Evolutionary conservation across 2,888 invertebrate genomes (phyloP).

Genomic region (Pseudococcus jackbeardsleyi): DNA sequence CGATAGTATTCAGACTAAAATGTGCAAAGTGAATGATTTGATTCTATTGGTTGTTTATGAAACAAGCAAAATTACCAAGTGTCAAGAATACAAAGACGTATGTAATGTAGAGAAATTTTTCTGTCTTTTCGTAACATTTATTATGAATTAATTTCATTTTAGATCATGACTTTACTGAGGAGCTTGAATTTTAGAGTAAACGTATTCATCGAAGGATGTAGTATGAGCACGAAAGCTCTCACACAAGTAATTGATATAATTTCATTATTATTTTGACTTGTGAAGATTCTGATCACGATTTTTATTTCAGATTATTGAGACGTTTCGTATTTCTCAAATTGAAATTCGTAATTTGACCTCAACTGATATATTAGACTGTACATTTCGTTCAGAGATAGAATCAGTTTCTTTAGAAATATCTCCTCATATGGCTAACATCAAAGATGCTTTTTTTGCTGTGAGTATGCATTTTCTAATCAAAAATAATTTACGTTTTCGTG

Average conservation of each 20-base stretch:
- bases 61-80: constrained; percentile 42
- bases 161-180: constrained; percentile 18
- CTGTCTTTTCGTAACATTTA: background rate
- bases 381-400: constrained; percentile 41
- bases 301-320: constrained; percentile 27
- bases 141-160: background rate
- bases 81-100: constrained; percentile 57
- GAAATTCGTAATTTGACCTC: constrained; percentile 46
- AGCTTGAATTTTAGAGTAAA: background rate
- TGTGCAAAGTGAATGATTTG: constrained; percentile 23
- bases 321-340: constrained; percentile 45
- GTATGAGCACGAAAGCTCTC: constrained; percentile 34
- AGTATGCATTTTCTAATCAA: background rate
- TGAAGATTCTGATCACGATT: background rate
- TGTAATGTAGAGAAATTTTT: background rate
- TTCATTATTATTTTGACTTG: background rate
- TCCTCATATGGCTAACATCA: constrained; percentile 50
- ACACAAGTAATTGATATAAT: background rate
- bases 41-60: constrained; percentile 56
- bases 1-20: constrained; percentile 12
- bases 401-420: constrained; percentile 48
- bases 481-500: background rate
- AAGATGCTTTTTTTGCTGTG: constrained; percentile 57
- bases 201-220: constrained; percentile 47
- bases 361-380: constrained; percentile 25